Percentiles rank a stretch among this genome's conserved stretches.
These are phyloP conservation scores for Schlechtendalia chinensis DNA, from an alignment of 1,140 invertebrate genomes.

Conservation along the genomic window DNA sequence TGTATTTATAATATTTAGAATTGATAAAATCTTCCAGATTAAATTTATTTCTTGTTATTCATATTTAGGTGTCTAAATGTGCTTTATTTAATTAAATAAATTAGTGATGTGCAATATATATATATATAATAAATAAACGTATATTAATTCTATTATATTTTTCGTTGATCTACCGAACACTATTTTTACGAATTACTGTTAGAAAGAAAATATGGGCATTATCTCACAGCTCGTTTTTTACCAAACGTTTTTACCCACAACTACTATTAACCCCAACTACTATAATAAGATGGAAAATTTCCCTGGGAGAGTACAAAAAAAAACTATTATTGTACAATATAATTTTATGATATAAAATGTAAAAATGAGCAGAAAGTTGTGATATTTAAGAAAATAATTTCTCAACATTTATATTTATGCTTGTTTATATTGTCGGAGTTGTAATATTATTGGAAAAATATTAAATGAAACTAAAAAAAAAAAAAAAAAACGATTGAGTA, in stretches of 20 bases:
- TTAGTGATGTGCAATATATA: too few species aligned
- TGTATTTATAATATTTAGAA: too few species aligned
- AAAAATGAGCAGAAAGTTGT: not conserved
- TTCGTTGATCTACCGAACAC: not conserved
- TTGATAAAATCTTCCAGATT: too few species aligned
- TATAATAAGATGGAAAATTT: slow-evolving; percentile 16
- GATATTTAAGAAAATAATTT: not conserved
- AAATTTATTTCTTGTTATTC: too few species aligned
- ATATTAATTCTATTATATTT: not conserved
- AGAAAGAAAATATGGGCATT: not conserved
- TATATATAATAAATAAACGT: too few species aligned
- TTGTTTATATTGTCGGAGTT: not conserved
- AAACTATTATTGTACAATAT: not conserved
- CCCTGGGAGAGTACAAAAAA: not conserved
- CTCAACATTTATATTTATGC: not conserved
- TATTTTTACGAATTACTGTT: not conserved
- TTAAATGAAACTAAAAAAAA: too few species aligned
- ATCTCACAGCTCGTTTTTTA: not conserved
- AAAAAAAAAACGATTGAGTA: too few species aligned
- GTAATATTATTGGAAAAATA: too few species aligned
- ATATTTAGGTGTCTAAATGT: too few species aligned
- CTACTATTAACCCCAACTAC: not conserved
- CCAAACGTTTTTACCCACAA: not conserved
- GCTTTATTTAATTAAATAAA: too few species aligned
- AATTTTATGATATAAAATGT: not conserved